phyloP scores from a whole-genome alignment of 1,140 invertebrate genomes.

The Carposina sasakii region DNA sequence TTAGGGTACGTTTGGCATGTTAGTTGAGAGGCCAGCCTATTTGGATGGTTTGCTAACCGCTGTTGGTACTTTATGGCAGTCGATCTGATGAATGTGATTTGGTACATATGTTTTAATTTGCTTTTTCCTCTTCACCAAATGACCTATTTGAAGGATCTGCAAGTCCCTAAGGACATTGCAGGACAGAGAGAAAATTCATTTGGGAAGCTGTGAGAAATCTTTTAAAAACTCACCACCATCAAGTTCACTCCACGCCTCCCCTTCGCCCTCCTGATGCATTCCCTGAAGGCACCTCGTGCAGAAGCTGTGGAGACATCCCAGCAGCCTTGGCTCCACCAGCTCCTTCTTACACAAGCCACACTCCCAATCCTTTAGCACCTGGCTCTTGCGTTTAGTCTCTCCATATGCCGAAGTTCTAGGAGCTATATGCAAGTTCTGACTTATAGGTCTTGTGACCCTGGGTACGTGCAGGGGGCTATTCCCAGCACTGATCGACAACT shows the following conservation, averaged over 20 bases:
- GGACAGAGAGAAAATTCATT: too few species aligned
- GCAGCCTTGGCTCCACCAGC: constrained; percentile 70
- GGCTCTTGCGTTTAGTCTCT: constrained; percentile 26
- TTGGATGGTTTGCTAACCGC: too few species aligned
- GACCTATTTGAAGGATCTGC: too few species aligned
- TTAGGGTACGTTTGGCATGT: too few species aligned
- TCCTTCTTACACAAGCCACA: constrained; percentile 69
- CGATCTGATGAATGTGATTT: too few species aligned
- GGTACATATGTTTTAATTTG: too few species aligned
- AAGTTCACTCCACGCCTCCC: constrained; percentile 52
- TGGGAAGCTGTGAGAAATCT: too few species aligned
- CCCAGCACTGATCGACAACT: constrained; percentile 56
- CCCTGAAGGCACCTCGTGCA: constrained; percentile 72
- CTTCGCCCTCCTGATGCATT: constrained; percentile 51
- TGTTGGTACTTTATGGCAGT: too few species aligned
- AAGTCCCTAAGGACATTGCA: too few species aligned
- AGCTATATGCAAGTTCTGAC: constrained; percentile 38
- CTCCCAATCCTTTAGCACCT: constrained; percentile 45
- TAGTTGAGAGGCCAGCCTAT: too few species aligned
- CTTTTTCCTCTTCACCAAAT: too few species aligned
- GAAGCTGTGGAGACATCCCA: constrained; percentile 75
- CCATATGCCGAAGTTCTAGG: constrained; percentile 47
- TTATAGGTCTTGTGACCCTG: constrained; percentile 32
- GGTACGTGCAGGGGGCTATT: constrained; percentile 51
- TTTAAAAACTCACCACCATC: constrained; percentile 58